Evolutionary conservation across 37 sponge, comb jelly and placozoan genomes (phyloP).

Genomic region (Halisarca cf. caerulea): DNA sequence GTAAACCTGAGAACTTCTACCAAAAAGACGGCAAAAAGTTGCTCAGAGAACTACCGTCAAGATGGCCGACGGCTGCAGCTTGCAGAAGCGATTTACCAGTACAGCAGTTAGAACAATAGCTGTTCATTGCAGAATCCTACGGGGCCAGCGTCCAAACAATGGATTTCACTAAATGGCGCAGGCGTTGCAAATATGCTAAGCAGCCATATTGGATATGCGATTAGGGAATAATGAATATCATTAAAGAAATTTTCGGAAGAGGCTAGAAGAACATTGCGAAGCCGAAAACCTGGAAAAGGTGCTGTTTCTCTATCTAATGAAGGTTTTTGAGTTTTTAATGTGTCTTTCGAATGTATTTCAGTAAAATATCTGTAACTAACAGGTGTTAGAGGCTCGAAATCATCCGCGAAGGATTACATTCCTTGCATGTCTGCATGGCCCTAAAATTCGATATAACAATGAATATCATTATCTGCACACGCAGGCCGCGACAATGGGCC

Average conservation of each 20-base stretch:
- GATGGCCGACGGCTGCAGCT: conserved; percentile 14
- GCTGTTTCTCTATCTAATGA: too few relatives aligned
- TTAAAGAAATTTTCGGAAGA: too few relatives aligned
- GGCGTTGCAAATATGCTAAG: background rate
- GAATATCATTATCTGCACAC: conserved; percentile 3
- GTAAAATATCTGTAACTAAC: too few relatives aligned
- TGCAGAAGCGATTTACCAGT: too few relatives aligned
- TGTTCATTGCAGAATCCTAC: background rate
- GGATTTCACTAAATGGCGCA: background rate
- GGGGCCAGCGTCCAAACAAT: conserved; percentile 29
- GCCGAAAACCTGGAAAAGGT: too few relatives aligned
- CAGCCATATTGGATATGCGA: background rate
- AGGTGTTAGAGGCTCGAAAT: too few relatives aligned
- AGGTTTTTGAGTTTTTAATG: too few relatives aligned
- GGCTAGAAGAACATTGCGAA: too few relatives aligned
- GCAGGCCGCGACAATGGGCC: conserved; percentile 14
- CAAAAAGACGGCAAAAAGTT: conserved; percentile 24
- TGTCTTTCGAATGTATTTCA: too few relatives aligned
- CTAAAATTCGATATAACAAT: background rate
- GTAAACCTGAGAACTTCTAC: conserved; percentile 4
- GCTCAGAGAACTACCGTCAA: conserved; percentile 19
- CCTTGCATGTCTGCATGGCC: background rate
- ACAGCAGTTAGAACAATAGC: background rate
- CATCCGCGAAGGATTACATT: background rate
- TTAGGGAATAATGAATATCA: background rate